Evolutionary conservation across 2,113 vertebrate genomes (phyloP).

Genomic region (Campylomormyrus tamandua): DNA sequence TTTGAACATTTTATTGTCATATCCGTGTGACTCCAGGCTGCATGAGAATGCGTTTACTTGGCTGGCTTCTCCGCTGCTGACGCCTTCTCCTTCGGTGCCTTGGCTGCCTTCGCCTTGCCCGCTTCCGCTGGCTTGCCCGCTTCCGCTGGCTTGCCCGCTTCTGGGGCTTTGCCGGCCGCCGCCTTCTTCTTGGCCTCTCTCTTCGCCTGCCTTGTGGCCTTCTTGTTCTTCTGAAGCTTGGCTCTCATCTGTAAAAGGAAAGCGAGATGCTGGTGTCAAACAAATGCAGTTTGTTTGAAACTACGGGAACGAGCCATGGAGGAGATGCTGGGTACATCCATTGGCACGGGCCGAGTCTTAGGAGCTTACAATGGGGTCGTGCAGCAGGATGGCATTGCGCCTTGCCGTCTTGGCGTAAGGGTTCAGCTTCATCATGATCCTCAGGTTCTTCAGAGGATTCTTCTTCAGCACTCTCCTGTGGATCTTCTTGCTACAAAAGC

Average conservation of each 20-base stretch:
- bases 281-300: not conserved
- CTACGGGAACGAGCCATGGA: not conserved
- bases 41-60: conserved; percentile 4
- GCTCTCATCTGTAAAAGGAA: conserved; percentile 55
- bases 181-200: not conserved
- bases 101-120: not conserved
- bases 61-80: not conserved
- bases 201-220: conserved; percentile 23
- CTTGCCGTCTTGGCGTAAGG: conserved; percentile 88
- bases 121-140: not conserved
- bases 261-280: not conserved
- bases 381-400: conserved; percentile 82
- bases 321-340: too few species aligned
- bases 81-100: not conserved
- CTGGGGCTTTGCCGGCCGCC: not conserved
- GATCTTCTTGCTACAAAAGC: conserved; percentile 76
- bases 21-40: not conserved
- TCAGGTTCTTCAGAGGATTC: conserved; percentile 94
- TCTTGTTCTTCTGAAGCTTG: conserved; percentile 63
- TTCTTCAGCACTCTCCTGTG: conserved; percentile 89
- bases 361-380: conserved; percentile 71
- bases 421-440: conserved; percentile 93
- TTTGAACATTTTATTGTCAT: conserved; percentile 15
- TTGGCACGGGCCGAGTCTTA: not conserved
- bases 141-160: not conserved